Evolutionary conservation across 2,113 vertebrate species (phyloP), one percentile per base, ranked within the genome.

Genomic region (Phylloscopus trochiloides): DNA sequence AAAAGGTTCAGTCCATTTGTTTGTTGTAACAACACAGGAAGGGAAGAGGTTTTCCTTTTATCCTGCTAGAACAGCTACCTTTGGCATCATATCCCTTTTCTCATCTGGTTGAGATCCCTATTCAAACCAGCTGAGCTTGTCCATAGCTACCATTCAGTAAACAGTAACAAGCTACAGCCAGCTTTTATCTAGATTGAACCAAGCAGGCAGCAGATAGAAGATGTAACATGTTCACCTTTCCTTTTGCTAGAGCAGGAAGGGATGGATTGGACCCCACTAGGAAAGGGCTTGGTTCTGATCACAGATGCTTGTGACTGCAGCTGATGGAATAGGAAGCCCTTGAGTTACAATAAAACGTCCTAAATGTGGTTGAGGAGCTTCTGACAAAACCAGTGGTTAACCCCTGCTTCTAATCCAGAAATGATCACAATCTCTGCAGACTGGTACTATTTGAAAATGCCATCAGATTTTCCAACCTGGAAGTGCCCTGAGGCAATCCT

Each of bases 41-140:
- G 92, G 79, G 88, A 96, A 97, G 75, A 92, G 88, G 32, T 77
- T 88, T 96, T 88, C 32, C 83, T 91, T 93, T 95, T 59, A 88
- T 92, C 86, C 43, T 86, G 91, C 79, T 94, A 14, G 83, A 83
- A 77, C 86, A 92, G 71, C 59, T 90, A 80, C 67, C 59, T 93
- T 88, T 96, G 75, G 59, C 75, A 93, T 62, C 19, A 26, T 75
- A 94, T 80, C 82, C 88, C 42, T 90, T 88, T 95, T 86, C 71
- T 88, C 96, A 92, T 76, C 68, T 88, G 59, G 58, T 29, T 80
- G 91, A 86, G 68, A 43, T 80, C 47, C 77, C 36, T 84, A 79
- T 80, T 73, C 59, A 92, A 51, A 71, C 29, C 59, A 71, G 55
- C 9, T 71, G 83, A 42, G 62, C 63, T 77, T 32, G 34, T 47